A percentile compares a stretch with the other conserved stretches of the same genome.
phyloP scores from a whole-genome alignment of 2,888 invertebrate species.

The Tortricodes alternella region DNA sequence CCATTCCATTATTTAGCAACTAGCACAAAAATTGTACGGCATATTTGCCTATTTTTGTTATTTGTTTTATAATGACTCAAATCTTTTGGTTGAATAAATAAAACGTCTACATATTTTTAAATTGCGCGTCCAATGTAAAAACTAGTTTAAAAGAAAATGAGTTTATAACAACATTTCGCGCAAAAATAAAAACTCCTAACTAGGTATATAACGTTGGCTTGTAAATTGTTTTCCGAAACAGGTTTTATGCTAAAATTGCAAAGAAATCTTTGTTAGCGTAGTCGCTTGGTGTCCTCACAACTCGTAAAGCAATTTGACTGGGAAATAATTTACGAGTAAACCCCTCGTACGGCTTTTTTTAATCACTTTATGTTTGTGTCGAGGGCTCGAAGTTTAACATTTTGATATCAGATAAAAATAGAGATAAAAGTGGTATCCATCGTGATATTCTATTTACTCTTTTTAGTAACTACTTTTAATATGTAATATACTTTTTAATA shows the following conservation, averaged over 20 bases:
- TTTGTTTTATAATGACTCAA: neutral
- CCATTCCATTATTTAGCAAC: slow-evolving; percentile 2
- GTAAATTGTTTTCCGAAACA: slow-evolving; percentile 27
- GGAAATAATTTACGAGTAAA: slow-evolving; percentile 1
- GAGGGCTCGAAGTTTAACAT: neutral
- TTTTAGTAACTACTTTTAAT: too few relatives aligned
- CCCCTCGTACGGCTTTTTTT: neutral
- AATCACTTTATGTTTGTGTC: neutral
- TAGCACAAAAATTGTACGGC: neutral
- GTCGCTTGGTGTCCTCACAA: slow-evolving; percentile 21
- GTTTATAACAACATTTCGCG: slow-evolving; percentile 4
- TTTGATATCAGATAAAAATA: too few relatives aligned
- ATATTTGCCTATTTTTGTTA: neutral
- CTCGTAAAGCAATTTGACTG: slow-evolving; percentile 15
- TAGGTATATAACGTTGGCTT: slow-evolving; percentile 16
- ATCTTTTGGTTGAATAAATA: too few relatives aligned
- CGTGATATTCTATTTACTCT: too few relatives aligned
- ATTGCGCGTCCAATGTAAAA: neutral
- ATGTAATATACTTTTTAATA: too few relatives aligned
- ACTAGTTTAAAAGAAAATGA: slow-evolving; percentile 6
- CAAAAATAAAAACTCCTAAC: slow-evolving; percentile 18
- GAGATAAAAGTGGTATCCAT: too few relatives aligned
- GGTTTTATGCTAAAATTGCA: slow-evolving; percentile 25
- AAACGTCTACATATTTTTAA: neutral
- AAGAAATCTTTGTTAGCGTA: slow-evolving; percentile 22